A percentile compares a stretch with the other conserved stretches of the same genome.
Conservation (phyloP, 2,797 vertebrate species). For the Eutrigla gurnardus region DNA sequence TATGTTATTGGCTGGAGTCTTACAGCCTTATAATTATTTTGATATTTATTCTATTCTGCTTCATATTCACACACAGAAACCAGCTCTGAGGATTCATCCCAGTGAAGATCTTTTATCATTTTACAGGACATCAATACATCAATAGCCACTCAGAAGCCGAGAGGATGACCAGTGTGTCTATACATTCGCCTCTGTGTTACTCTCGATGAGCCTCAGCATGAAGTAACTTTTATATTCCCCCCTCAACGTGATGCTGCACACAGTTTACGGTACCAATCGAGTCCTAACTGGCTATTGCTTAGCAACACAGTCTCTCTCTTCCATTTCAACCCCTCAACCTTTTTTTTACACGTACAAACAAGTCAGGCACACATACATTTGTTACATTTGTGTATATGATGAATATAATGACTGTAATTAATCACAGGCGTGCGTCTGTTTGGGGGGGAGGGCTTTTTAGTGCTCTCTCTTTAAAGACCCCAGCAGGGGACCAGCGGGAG, state of each 20-base stretch:
- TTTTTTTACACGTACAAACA: conserved; percentile 51
- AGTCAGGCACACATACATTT: conserved; percentile 19
- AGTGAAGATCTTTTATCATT: no score
- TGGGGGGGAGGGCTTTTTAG: conserved; percentile 56
- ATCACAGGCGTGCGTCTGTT: conserved; percentile 65
- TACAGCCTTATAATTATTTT: not conserved
- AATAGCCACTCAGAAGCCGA: not conserved
- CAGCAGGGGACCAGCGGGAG: conserved; percentile 54
- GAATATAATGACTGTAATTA: conserved; percentile 75
- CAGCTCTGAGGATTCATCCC: not conserved
- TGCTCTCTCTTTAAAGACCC: conserved; percentile 62
- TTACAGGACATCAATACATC: no score
- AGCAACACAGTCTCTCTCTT: conserved; percentile 67
- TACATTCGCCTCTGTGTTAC: not conserved
- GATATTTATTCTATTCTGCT: not conserved
- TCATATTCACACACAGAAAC: not conserved
- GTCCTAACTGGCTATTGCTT: conserved; percentile 70
- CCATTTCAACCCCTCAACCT: conserved; percentile 36
- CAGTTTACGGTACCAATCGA: conserved; percentile 64
- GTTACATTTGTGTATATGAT: conserved; percentile 64
- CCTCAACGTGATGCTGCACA: conserved; percentile 29
- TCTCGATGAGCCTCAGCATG: conserved; percentile 25
- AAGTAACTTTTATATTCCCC: conserved; percentile 52
- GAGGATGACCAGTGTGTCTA: not conserved
- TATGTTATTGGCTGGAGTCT: no score